Evolutionary conservation across 2,113 vertebrate genomes (phyloP), one percentile per base, ranked within the genome.

Genomic region (Dendrocopos noguchii): DNA sequence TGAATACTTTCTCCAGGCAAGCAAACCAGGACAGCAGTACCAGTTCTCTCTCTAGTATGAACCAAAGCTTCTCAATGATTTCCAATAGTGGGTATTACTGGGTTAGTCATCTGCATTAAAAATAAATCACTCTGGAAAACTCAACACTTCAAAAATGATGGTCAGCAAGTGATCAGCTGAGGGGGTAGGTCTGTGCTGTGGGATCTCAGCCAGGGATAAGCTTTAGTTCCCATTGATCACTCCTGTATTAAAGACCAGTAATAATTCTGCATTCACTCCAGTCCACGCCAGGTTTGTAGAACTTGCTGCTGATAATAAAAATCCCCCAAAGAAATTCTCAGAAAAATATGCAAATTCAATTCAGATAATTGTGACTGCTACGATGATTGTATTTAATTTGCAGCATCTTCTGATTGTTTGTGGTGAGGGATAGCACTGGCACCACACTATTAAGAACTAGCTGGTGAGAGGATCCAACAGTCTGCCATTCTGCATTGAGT

Each of bases 341-440:
- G 64, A 33, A 74, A 76, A 92, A 78, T 21, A 60, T 19, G 28
- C 18, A 91, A 93, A 93, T 73, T 83, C 55, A 93, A 76, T 81
- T 79, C 75, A 67, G 61, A 83, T 94, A 76, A 87, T 66, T 79
- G 66, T 84, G 59, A 47, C 80, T 85, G 53, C 56, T 60, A 25
- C 3, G 17, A 87, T 70, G 78, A 85, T 33, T 81, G 18, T 88
- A 73, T 91, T 92, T 89, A 78, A 88, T 92, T 87, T 94, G 80
- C 72, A 92, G 56, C 72, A 56, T 80, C 52, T 92, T 78, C 80
- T 89, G 59, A 74, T 16, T 74, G 66, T 39, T 34, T 47, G 52
- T 18, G 52, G 46, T 1, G 2, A 86, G 34, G 77, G 71, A 74
- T 6, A 75, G 66, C 33, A 66, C n/a, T 80, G 80, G 72, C 74